Percentiles rank a stretch among this genome's conserved stretches.
phyloP scores from a whole-genome alignment of 2,888 invertebrate genomes.

The Tigriopus californicus region DNA sequence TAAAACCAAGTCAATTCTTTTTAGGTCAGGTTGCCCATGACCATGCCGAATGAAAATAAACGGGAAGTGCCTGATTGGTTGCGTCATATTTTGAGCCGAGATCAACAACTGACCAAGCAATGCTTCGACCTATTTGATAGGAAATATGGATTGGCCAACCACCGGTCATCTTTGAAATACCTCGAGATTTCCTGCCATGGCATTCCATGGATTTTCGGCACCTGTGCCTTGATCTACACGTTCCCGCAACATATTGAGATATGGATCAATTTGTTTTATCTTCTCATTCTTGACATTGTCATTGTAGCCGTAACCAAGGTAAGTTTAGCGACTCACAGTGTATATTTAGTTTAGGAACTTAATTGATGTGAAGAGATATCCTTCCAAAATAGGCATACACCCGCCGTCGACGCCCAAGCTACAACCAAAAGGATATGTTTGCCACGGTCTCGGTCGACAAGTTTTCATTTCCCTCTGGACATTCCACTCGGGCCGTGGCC shows the following conservation, averaged over 20 bases:
- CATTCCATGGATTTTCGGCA: neutral
- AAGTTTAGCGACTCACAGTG: too few relatives aligned
- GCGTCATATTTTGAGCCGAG: constrained; percentile 25
- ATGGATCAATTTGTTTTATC: neutral
- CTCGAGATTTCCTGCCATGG: constrained; percentile 30
- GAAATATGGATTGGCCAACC: constrained; percentile 24
- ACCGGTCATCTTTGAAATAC: constrained; percentile 31
- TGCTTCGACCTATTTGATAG: constrained; percentile 26
- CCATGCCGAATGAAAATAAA: neutral
- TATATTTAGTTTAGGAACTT: too few relatives aligned
- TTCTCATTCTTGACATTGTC: neutral
- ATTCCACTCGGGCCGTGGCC: constrained; percentile 63
- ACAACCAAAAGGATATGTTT: constrained; percentile 45
- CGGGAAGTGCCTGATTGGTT: constrained; percentile 18
- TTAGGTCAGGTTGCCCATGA: neutral
- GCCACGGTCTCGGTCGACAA: constrained; percentile 59
- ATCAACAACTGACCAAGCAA: constrained; percentile 27
- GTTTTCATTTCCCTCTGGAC: constrained; percentile 86
- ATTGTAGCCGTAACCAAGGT: neutral
- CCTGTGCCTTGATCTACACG: neutral
- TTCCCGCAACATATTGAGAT: neutral
- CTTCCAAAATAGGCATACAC: constrained; percentile 39
- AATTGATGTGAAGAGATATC: too few relatives aligned
- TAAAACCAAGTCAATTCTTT: neutral
- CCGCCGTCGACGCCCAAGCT: constrained; percentile 52